Percentiles rank a stretch among this genome's conserved stretches.
Conservation (phyloP, 2,797 vertebrate species). For the Tympanoctomys barrerae region DNA sequence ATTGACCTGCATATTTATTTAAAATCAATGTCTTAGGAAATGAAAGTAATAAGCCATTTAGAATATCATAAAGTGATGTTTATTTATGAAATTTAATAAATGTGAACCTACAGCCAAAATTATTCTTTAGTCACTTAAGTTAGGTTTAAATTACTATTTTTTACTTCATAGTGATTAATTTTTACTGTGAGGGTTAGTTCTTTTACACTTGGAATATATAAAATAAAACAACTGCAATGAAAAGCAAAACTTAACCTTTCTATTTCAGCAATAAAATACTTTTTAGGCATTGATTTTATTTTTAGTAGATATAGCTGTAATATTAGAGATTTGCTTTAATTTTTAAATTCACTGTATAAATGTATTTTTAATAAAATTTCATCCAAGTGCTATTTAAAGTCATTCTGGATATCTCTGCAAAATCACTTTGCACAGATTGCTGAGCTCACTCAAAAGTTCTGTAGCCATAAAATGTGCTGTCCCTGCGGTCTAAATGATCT, state of each 20-base stretch:
- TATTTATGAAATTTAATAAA: slow-evolving; percentile 51
- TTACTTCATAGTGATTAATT: neutral
- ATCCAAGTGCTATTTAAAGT: neutral
- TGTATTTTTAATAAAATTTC: neutral
- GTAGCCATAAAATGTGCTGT: neutral
- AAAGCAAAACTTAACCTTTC: neutral
- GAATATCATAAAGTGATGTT: neutral
- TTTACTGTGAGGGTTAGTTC: neutral
- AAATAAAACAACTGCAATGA: neutral
- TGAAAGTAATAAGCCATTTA: neutral
- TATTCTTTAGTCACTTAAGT: neutral
- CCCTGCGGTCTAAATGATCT: neutral
- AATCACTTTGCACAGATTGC: neutral
- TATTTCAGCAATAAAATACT: neutral
- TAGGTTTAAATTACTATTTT: neutral
- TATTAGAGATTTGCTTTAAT: neutral
- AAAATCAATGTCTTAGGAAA: slow-evolving; percentile 49
- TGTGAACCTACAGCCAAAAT: neutral
- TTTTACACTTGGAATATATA: neutral
- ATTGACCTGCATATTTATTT: neutral
- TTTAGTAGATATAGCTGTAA: neutral
- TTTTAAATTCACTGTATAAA: slow-evolving; percentile 1
- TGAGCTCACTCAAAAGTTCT: neutral
- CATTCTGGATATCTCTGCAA: neutral
- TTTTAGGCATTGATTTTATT: slow-evolving; percentile 12